Evolutionary conservation across 2,113 vertebrate genomes (phyloP).

Genomic region (Leptobrachium ailaonicum): DNA sequence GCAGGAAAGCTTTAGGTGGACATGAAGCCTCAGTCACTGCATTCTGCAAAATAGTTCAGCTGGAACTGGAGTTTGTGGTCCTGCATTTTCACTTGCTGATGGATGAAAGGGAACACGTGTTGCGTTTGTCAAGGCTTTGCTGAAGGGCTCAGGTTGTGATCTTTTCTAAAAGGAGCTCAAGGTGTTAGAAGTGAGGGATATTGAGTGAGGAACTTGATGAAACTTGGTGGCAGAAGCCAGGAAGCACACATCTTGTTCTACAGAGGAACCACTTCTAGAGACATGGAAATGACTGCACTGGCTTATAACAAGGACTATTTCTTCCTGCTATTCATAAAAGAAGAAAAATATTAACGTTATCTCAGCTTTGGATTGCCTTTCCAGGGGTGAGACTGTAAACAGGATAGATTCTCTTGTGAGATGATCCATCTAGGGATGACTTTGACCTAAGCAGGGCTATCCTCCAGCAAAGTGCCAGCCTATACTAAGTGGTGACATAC

Average conservation of each 20-base stretch:
- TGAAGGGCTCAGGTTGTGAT: constrained; percentile 34
- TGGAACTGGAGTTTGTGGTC: constrained; percentile 68
- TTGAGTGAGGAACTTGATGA: constrained; percentile 60
- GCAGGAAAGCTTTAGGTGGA: constrained; percentile 71
- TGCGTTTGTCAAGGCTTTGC: constrained; percentile 69
- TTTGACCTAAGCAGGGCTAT: constrained; percentile 74
- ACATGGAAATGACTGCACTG: constrained; percentile 9
- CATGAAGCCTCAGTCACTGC: constrained; percentile 53
- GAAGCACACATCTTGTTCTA: neutral
- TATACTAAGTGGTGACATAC: neutral
- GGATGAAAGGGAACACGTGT: constrained; percentile 55
- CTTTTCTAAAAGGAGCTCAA: constrained; percentile 69
- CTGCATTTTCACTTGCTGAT: constrained; percentile 65
- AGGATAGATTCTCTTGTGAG: constrained; percentile 52
- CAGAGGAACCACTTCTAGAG: neutral
- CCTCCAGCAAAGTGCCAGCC: neutral
- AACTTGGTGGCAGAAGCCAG: constrained; percentile 10
- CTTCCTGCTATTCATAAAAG: neutral
- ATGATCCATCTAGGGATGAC: constrained; percentile 68
- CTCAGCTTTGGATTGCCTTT: neutral
- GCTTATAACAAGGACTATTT: neutral
- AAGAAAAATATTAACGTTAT: neutral
- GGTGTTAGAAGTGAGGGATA: constrained; percentile 72
- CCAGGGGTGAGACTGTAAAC: neutral
- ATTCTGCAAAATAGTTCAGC: constrained; percentile 71